A percentile compares a stretch with the other conserved stretches of the same genome.
Conservation (phyloP, 2,888 invertebrate species). For the Microctonus aethiopoides region DNA sequence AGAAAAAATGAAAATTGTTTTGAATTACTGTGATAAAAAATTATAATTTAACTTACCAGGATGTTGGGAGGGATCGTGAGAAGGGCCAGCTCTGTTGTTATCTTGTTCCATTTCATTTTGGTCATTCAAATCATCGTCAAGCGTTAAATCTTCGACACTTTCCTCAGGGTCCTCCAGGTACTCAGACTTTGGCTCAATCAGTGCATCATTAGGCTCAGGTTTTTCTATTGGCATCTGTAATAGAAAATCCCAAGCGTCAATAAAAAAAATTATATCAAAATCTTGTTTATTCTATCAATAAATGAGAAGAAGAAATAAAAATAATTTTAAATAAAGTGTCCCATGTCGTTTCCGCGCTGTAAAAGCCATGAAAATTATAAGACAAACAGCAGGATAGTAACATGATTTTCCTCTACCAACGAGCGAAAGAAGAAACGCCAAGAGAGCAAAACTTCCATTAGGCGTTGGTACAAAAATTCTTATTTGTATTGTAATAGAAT, state of each 20-base stretch:
- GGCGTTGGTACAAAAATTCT: conserved; percentile 55
- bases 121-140: conserved; percentile 80
- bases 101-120: conserved; percentile 79
- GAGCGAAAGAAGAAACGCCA: conserved; percentile 58
- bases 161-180: conserved; percentile 79
- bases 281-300: conserved; percentile 10
- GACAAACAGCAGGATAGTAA: conserved; percentile 60
- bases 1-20: conserved; percentile 26
- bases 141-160: conserved; percentile 85
- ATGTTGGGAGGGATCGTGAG: conserved; percentile 73
- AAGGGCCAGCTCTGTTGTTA: conserved; percentile 76
- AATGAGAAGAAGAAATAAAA: background rate
- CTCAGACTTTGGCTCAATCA: conserved; percentile 81
- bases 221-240: conserved; percentile 67
- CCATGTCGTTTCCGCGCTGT: conserved; percentile 63
- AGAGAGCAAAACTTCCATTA: conserved; percentile 55
- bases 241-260: conserved; percentile 8
- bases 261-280: background rate
- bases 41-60: conserved; percentile 69
- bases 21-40: conserved; percentile 38
- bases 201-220: conserved; percentile 69
- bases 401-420: conserved; percentile 63
- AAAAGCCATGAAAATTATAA: conserved; percentile 41
- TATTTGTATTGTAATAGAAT: no score
- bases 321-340: conserved; percentile 42